These are phyloP conservation scores for Malurus leucopterus DNA, from an alignment of 2,797 vertebrate genomes.

Conservation along the genomic window DNA sequence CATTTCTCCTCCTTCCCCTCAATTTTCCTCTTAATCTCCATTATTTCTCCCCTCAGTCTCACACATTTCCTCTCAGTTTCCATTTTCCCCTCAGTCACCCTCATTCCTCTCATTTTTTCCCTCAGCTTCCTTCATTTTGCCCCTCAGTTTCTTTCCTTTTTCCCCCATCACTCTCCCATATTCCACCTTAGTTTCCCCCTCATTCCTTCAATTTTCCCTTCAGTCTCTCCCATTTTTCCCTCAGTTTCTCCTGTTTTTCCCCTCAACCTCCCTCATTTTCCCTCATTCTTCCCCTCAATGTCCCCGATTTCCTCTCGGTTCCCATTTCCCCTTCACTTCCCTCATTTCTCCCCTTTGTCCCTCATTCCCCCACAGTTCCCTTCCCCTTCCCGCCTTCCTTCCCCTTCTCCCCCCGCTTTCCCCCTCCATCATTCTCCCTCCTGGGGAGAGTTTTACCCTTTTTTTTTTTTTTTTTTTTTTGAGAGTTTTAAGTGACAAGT, in stretches of 20 bases:
- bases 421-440: background rate
- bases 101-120: background rate
- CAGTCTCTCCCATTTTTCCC: background rate
- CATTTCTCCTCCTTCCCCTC: background rate
- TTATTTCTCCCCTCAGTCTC: background rate
- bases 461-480: background rate
- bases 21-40: background rate
- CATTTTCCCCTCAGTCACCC: background rate
- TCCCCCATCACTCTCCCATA: background rate
- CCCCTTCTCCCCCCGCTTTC: background rate
- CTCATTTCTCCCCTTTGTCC: background rate
- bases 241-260: accelerated
- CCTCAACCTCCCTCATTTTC: background rate
- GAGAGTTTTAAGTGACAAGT: background rate
- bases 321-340: background rate
- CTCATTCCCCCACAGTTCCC: background rate
- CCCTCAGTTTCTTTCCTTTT: background rate
- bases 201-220: background rate
- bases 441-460: background rate
- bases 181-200: background rate
- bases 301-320: background rate
- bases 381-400: background rate
- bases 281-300: background rate
- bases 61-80: background rate
- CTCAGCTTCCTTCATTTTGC: background rate